phyloP scores from a whole-genome alignment of 2,888 invertebrate genomes.

The Stenchaetothrips biformis region DNA sequence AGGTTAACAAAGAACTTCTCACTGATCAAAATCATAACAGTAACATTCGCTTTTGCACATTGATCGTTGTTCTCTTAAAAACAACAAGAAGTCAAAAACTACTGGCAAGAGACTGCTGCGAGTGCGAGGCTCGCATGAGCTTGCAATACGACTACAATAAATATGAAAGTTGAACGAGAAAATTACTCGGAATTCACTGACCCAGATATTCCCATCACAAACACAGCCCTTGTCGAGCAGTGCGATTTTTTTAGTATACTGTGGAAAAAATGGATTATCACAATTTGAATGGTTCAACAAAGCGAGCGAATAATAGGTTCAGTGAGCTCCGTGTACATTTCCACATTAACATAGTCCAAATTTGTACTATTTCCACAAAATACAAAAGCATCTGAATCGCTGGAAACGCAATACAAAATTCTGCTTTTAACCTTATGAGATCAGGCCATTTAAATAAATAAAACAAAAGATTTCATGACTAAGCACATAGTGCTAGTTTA shows the following conservation, averaged over 20 bases:
- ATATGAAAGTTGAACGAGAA: not conserved
- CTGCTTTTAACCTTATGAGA: constrained; percentile 23
- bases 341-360: not conserved
- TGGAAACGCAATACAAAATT: constrained; percentile 11
- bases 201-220: too few species aligned
- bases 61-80: not conserved
- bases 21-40: constrained; percentile 19
- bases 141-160: constrained; percentile 7
- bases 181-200: too few species aligned
- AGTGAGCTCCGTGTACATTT: not conserved
- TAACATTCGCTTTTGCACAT: not conserved
- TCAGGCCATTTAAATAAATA: constrained; percentile 24
- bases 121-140: not conserved
- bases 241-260: constrained; percentile 9
- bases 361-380: constrained; percentile 24
- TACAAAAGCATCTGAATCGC: not conserved
- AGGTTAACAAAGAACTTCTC: not conserved
- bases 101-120: too few species aligned
- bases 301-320: not conserved
- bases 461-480: constrained; percentile 24
- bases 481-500: constrained; percentile 23
- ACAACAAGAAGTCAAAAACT: not conserved
- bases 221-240: too few species aligned
- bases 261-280: not conserved
- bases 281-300: constrained; percentile 11